These are phyloP conservation scores for Drepanosiphum platanoidis DNA, from an alignment of 2,888 invertebrate genomes.

Conservation along the genomic window DNA sequence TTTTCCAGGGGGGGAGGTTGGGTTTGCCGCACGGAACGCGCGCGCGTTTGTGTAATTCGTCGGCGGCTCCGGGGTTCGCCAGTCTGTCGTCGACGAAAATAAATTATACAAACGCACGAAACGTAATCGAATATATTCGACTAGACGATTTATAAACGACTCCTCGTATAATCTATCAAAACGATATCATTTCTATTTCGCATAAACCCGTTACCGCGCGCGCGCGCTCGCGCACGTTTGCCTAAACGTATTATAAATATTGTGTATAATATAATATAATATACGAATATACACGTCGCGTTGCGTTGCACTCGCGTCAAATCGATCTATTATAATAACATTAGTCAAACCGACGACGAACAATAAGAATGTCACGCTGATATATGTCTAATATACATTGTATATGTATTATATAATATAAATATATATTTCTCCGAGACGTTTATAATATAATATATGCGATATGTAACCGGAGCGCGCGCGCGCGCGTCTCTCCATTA, in stretches of 20 bases:
- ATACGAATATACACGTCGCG: too few relatives aligned
- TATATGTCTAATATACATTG: too few relatives aligned
- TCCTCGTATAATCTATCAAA: neutral
- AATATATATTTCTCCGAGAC: too few relatives aligned
- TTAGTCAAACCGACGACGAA: too few relatives aligned
- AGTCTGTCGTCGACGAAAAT: neutral
- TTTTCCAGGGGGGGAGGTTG: too few relatives aligned
- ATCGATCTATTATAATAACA: conserved; percentile 8
- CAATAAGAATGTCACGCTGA: too few relatives aligned
- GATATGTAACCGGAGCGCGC: conserved; percentile 4
- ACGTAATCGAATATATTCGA: neutral
- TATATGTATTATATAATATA: too few relatives aligned
- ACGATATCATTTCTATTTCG: neutral
- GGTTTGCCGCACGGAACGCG: too few relatives aligned
- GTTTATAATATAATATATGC: neutral
- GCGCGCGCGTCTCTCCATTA: neutral
- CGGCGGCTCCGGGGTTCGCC: neutral
- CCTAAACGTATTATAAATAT: too few relatives aligned
- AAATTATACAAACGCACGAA: neutral
- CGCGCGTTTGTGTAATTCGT: neutral
- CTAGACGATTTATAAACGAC: neutral
- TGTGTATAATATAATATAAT: too few relatives aligned
- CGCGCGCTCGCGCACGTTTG: neutral
- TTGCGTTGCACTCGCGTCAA: neutral
- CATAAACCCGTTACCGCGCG: neutral